These are phyloP conservation scores for Drosophila koepferae DNA, from an alignment of 2,888 invertebrate species.

Conservation along the genomic window DNA sequence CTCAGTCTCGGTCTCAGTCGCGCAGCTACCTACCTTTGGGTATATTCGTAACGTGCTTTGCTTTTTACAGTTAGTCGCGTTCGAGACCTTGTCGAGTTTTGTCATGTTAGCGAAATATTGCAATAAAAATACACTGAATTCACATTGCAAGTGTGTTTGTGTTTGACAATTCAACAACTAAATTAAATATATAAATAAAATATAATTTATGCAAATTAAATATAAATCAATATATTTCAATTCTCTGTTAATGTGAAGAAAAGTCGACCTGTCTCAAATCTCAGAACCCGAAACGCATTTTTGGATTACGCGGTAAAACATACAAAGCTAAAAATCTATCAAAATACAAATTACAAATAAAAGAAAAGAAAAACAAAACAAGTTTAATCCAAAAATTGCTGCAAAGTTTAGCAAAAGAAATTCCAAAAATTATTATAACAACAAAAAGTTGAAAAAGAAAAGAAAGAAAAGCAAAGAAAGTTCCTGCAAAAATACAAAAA, in stretches of 20 bases:
- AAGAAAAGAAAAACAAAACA: conserved; percentile 19
- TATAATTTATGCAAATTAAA: neutral
- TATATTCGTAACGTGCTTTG: conserved; percentile 85
- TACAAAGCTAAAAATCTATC: conserved; percentile 16
- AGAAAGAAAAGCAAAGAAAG: conserved; percentile 71
- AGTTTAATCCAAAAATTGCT: conserved; percentile 30
- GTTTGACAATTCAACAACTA: conserved; percentile 23
- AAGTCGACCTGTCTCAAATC: conserved; percentile 71
- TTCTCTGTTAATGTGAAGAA: conserved; percentile 67
- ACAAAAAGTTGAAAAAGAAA: conserved; percentile 38
- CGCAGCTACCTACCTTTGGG: conserved; percentile 77
- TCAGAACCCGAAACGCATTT: conserved; percentile 52
- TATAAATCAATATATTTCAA: conserved; percentile 22
- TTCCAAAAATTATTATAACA: conserved; percentile 64
- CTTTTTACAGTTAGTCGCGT: conserved; percentile 86
- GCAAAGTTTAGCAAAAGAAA: conserved; percentile 29
- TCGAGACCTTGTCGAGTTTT: conserved; percentile 86
- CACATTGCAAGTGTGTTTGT: conserved; percentile 45
- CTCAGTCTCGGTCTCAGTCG: conserved; percentile 62
- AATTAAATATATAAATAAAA: conserved; percentile 14
- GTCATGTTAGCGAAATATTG: conserved; percentile 82
- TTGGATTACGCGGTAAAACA: conserved; percentile 80
- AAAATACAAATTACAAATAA: conserved; percentile 28
- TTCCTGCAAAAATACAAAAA: conserved; percentile 66
- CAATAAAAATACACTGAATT: conserved; percentile 36